These are phyloP conservation scores for Pogona vitticeps DNA, from an alignment of 2,113 vertebrate genomes.

Conservation along the genomic window DNA sequence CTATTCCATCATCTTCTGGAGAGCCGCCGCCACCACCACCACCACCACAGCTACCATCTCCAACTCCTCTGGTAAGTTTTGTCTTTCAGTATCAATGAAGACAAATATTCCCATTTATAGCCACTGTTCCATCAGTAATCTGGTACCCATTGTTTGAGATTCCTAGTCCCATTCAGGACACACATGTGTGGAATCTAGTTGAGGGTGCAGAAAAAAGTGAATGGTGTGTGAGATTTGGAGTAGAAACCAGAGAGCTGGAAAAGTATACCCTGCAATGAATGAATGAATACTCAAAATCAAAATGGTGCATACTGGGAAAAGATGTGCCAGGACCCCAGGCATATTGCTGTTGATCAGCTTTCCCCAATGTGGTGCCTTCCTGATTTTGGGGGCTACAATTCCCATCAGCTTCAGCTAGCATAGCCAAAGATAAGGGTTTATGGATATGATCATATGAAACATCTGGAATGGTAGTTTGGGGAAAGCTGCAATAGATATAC, in stretches of 20 bases:
- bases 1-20: conserved; percentile 54
- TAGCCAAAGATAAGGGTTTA: background rate
- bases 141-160: too few species aligned
- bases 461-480: background rate
- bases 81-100: background rate
- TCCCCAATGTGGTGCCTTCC: background rate
- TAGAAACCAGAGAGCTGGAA: too few species aligned
- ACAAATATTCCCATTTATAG: background rate
- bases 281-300: background rate
- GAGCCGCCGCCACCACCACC: conserved; percentile 64
- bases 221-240: too few species aligned
- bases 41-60: conserved; percentile 21
- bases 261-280: too few species aligned
- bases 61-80: conserved; percentile 71
- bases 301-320: background rate
- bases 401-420: background rate
- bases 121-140: too few species aligned
- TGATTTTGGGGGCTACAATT: background rate
- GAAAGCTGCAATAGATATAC: too few species aligned
- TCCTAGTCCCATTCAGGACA: too few species aligned
- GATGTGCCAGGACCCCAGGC: background rate
- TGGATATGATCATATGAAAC: background rate
- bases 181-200: too few species aligned
- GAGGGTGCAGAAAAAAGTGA: too few species aligned
- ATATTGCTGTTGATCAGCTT: too few species aligned